Evolutionary conservation across 2,888 invertebrate genomes (phyloP), one percentile per base, ranked within the genome.

Genomic region (Aplocera efformata): DNA sequence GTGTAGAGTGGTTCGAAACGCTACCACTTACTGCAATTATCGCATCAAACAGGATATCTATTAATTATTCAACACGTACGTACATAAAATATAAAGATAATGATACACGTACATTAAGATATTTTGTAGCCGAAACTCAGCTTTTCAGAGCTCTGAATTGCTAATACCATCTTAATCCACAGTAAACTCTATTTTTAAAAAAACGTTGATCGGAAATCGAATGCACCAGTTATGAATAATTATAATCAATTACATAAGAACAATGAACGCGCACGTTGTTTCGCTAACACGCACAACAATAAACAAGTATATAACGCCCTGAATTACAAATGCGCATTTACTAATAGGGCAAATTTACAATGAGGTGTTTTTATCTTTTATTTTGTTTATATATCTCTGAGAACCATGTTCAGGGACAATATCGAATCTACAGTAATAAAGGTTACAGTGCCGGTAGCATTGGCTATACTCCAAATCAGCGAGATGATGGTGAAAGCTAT

Each of bases 401-500:
- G 20, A 21, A 21, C 10, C 6, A 30, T 20, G 21, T 5, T 17
- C 3, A 17, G 13, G 5, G 13, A 17, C 13, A 21, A 10, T 10
- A 32, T 23, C 1, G 23, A 32, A 6, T 8, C 7, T n/a, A 20
- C 20, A 6, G 7, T 21, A 8, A 17, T 21, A 21, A 21, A 8
- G 9, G 7, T 21, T 6, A 10, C 9, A n/a, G 20, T 30, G 17
- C 11, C 17, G 17, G 30, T 17, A 17, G 13, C 13, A 6, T 17
- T 13, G 7, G 11, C 13, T 7, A 10, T 29, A 7, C 10, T 35
- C 7, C 22, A 35, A 8, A 13, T 35, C 7, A 22, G 13, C 5
- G 28, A 35, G 11, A 28, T 29, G 28, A 35, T 35, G 23, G 10
- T 11, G 3, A 28, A 35, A 8, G 10, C 26, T 21, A 10, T 34